These are phyloP conservation scores for Butorides virescens DNA, from an alignment of 2,113 vertebrate genomes.

Conservation along the genomic window DNA sequence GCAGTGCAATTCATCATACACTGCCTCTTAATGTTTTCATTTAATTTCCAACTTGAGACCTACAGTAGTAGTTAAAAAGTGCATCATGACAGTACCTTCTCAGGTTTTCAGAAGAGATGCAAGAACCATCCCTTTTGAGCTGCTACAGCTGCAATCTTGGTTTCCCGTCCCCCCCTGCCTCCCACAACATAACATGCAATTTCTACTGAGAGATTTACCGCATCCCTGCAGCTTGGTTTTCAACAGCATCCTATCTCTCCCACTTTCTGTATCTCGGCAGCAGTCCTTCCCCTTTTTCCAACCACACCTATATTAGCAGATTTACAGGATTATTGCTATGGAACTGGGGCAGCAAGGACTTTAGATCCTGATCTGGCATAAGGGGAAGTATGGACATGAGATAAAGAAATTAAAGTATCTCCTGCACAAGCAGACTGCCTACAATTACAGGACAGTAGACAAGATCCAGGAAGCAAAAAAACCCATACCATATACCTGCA, in stretches of 20 bases:
- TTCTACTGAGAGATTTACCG: not conserved
- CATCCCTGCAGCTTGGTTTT: not conserved
- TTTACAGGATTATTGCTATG: constrained; percentile 12
- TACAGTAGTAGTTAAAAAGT: not conserved
- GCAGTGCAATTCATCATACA: not conserved
- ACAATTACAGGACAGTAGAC: not conserved
- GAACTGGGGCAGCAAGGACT: constrained; percentile 40
- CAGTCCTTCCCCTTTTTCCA: not conserved
- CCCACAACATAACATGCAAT: accelerated
- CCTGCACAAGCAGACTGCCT: not conserved
- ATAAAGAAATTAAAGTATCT: not conserved
- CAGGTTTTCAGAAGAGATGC: not conserved
- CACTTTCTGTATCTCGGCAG: not conserved
- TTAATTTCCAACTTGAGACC: not conserved
- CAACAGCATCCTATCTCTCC: not conserved
- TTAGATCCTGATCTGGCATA: not conserved
- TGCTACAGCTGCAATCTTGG: not conserved
- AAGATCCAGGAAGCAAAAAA: not conserved
- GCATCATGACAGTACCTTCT: not conserved
- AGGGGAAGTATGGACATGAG: not conserved
- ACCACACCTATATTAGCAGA: not conserved
- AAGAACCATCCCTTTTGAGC: not conserved
- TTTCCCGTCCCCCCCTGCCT: not conserved
- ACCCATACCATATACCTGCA: accelerated
- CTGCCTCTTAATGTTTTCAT: not conserved